phyloP scores from a whole-genome alignment of 1,140 invertebrate species.

The Amphibalanus amphitrite region DNA sequence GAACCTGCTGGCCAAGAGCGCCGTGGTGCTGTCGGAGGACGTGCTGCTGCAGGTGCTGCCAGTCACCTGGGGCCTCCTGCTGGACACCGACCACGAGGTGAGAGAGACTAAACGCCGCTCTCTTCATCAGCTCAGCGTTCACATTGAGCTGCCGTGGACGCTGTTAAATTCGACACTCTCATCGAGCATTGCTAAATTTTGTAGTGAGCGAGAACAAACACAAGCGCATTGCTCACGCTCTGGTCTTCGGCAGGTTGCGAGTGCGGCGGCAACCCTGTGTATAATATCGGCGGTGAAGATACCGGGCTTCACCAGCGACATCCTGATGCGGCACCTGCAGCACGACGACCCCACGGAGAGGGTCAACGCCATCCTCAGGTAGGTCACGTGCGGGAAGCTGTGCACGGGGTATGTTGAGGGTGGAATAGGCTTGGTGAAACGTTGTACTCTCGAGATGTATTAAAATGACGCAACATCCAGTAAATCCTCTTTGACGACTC shows the following conservation, averaged over 20 bases:
- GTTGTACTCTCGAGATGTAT: neutral
- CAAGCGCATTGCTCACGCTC: neutral
- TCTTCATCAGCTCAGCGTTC: slow-evolving; percentile 30
- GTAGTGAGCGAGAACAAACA: neutral
- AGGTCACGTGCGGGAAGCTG: too few species aligned
- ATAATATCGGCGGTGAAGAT: neutral
- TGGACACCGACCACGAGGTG: slow-evolving; percentile 27
- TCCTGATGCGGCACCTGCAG: neutral
- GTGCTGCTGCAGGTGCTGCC: slow-evolving; percentile 70
- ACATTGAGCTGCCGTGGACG: slow-evolving; percentile 28
- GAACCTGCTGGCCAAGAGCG: slow-evolving; percentile 75
- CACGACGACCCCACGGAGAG: neutral
- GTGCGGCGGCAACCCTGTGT: neutral
- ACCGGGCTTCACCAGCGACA: neutral
- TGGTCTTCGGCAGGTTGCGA: neutral
- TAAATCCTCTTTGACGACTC: neutral
- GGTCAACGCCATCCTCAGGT: neutral
- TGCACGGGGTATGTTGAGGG: too few species aligned
- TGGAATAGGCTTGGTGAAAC: neutral
- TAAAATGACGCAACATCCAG: neutral
- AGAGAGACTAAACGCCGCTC: neutral
- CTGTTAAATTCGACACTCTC: neutral
- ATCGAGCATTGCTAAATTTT: neutral
- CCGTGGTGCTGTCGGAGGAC: slow-evolving; percentile 72
- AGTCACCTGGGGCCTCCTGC: slow-evolving; percentile 80